Percentiles rank a stretch among this genome's conserved stretches.
phyloP scores from a whole-genome alignment of 2,113 vertebrate species.

The Neogobius melanostomus region DNA sequence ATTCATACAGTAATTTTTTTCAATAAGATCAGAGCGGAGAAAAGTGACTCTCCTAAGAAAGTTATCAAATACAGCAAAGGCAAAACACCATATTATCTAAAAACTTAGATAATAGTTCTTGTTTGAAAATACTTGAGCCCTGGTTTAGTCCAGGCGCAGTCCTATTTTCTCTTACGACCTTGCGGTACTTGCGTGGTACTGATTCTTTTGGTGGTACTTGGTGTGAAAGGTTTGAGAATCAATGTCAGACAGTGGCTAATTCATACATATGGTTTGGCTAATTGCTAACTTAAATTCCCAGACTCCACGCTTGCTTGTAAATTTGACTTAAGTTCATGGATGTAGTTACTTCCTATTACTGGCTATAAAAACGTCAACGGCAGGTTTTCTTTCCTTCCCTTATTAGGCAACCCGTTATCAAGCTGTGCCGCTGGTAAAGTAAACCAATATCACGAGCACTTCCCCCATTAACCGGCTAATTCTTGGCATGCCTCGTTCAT shows the following conservation, averaged over 20 bases:
- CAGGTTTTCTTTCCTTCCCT: conserved; percentile 26
- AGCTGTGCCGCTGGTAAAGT: conserved; percentile 32
- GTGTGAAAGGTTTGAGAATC: too few species aligned
- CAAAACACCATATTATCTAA: not conserved
- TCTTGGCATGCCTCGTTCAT: conserved; percentile 25
- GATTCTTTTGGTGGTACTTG: too few species aligned
- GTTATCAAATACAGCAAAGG: not conserved
- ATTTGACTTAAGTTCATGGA: not conserved
- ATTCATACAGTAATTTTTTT: not conserved
- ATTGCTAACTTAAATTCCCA: not conserved
- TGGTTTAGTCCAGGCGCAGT: too few species aligned
- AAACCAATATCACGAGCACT: conserved; percentile 35
- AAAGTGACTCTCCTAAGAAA: not conserved
- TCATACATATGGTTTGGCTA: not conserved
- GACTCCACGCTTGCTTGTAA: not conserved
- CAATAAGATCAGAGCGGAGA: not conserved
- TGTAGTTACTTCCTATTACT: conserved; percentile 1
- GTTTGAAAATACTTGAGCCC: too few species aligned
- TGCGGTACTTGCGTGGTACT: too few species aligned
- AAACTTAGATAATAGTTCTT: too few species aligned
- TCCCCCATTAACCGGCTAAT: conserved; percentile 23
- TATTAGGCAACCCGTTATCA: conserved; percentile 39
- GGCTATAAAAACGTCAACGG: not conserved
- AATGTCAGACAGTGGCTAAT: too few species aligned
- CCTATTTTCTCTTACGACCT: too few species aligned